Evolutionary conservation across 2,797 vertebrate genomes (phyloP).

Genomic region (Paratrypauchen microcephalus): DNA sequence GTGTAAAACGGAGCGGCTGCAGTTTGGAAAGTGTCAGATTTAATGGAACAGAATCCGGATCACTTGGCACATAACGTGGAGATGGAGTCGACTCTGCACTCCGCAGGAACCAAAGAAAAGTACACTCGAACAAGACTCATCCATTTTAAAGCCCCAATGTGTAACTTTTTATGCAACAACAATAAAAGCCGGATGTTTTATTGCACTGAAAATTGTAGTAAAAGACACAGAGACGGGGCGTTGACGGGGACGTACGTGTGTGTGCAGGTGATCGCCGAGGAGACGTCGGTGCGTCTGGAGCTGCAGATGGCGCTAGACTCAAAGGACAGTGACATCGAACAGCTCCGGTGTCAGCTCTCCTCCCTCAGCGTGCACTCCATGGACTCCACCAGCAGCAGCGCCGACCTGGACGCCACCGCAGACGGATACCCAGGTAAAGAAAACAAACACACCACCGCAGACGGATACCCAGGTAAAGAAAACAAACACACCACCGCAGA

Average conservation of each 20-base stretch:
- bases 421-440: constrained; percentile 74
- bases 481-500: no score
- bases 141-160: no score
- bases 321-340: constrained; percentile 97
- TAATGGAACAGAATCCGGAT: not conserved
- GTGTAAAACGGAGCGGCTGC: not conserved
- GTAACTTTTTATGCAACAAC: no score
- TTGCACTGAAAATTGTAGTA: no score
- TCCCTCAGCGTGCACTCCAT: constrained; percentile 87
- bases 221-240: no score
- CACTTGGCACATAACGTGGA: not conserved
- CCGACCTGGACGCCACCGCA: constrained; percentile 82
- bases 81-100: not conserved
- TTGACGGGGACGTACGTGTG: not conserved
- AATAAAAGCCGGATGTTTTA: no score
- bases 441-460: no score
- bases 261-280: constrained; percentile 87
- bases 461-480: no score
- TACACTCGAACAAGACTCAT: no score
- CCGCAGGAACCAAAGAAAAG: not conserved
- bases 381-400: constrained; percentile 91
- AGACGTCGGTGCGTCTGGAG: constrained; percentile 85
- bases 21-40: not conserved
- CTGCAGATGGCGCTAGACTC: constrained; percentile 96
- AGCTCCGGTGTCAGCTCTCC: constrained; percentile 90